These are phyloP conservation scores for Athripsodes cinereus DNA, from an alignment of 2,888 invertebrate species.

Conservation along the genomic window DNA sequence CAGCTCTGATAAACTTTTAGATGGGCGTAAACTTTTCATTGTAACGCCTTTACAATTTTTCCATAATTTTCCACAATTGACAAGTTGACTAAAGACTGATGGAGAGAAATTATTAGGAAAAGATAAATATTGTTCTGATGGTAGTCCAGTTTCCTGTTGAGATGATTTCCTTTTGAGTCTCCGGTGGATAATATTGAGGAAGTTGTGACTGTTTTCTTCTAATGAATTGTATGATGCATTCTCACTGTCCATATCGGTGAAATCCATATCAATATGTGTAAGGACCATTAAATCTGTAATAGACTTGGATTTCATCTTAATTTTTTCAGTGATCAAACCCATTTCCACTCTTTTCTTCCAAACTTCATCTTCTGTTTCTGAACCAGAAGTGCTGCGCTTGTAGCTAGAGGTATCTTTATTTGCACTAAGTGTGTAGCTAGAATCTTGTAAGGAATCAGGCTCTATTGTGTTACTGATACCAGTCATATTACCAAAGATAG, in stretches of 20 bases:
- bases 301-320: conserved; percentile 59
- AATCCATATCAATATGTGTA: conserved; percentile 55
- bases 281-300: conserved; percentile 62
- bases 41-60: conserved; percentile 15
- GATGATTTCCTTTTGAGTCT: conserved; percentile 16
- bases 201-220: conserved; percentile 12
- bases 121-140: conserved; percentile 46
- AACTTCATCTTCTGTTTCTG: conserved; percentile 59
- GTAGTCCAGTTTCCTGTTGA: conserved; percentile 29
- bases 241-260: conserved; percentile 52
- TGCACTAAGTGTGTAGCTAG: conserved; percentile 24
- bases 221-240: conserved; percentile 24
- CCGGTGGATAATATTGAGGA: conserved; percentile 14
- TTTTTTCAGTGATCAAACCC: conserved; percentile 55
- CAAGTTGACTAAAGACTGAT: conserved; percentile 9
- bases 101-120: conserved; percentile 36
- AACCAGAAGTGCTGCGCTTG: conserved; percentile 40
- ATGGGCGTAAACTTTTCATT: conserved; percentile 21
- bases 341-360: conserved; percentile 55
- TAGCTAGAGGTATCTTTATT: background rate
- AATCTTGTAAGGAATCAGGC: conserved; percentile 25
- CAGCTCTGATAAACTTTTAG: conserved; percentile 20
- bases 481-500: conserved; percentile 17
- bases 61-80: conserved; percentile 19
- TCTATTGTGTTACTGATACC: conserved; percentile 15